Conservation (phyloP, 1,140 invertebrate genomes). For the Bombus vancouverensis region DNA sequence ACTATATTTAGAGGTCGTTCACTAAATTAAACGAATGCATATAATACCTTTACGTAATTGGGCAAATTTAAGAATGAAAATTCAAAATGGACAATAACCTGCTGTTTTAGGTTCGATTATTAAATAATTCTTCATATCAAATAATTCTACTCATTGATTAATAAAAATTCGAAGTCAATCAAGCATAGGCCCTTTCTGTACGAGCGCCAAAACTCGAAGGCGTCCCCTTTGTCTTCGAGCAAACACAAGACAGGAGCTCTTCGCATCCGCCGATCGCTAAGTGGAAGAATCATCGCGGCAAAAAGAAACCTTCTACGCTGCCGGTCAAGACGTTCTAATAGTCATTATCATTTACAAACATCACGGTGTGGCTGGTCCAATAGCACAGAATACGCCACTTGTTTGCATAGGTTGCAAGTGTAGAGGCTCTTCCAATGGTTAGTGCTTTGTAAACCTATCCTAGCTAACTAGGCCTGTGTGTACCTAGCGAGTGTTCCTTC, state of each 20-base stretch:
- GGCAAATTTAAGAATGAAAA: no score
- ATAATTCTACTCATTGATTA: background rate
- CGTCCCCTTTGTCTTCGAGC: slow-evolving; percentile 25
- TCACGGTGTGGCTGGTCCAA: slow-evolving; percentile 2
- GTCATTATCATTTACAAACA: slow-evolving; percentile 74
- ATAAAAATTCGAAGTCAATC: slow-evolving; percentile 1
- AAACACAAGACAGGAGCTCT: slow-evolving; percentile 70
- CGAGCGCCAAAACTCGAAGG: background rate
- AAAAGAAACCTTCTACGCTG: slow-evolving; percentile 38
- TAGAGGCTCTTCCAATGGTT: slow-evolving; percentile 58
- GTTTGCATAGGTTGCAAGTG: slow-evolving; percentile 67
- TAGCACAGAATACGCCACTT: slow-evolving; percentile 46
- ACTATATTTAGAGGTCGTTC: no score
- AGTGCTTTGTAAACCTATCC: slow-evolving; percentile 65
- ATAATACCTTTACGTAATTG: no score
- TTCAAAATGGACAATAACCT: no score
- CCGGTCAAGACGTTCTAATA: slow-evolving; percentile 64
- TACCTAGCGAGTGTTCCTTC: slow-evolving; percentile 44
- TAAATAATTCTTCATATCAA: no score
- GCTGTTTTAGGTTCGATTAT: no score
- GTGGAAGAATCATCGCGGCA: slow-evolving; percentile 69
- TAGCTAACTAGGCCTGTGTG: slow-evolving; percentile 58
- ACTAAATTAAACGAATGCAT: no score
- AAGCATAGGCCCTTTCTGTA: background rate
- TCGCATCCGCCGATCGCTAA: slow-evolving; percentile 62